A percentile compares a stretch with the other conserved stretches of the same genome.
These are phyloP conservation scores for Myotis brandtii DNA, from an alignment of 2,113 vertebrate species.

Conservation along the genomic window DNA sequence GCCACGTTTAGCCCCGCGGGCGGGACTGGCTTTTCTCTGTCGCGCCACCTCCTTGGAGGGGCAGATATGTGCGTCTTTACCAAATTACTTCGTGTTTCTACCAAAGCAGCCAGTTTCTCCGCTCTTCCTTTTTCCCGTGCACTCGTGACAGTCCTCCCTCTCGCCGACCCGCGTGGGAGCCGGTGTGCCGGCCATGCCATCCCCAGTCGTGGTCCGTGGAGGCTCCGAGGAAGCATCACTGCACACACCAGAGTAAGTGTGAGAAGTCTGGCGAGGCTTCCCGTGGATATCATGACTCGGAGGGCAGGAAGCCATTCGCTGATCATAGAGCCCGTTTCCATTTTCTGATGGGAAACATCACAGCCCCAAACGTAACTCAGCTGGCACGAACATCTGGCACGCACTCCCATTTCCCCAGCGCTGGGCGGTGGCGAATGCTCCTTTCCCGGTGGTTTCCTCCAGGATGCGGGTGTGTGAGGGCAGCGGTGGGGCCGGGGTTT, in stretches of 20 bases:
- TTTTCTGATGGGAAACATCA: neutral
- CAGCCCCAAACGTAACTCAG: neutral
- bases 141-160: neutral
- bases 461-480: neutral
- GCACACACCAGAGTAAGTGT: neutral
- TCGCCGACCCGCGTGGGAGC: neutral
- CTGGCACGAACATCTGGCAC: too few species aligned
- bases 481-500: neutral
- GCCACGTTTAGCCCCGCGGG: neutral
- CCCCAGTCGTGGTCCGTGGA: neutral
- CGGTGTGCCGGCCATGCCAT: neutral
- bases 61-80: neutral
- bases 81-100: neutral
- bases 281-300: neutral
- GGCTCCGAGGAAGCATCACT: neutral
- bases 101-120: neutral
- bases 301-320: neutral
- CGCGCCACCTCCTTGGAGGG: neutral
- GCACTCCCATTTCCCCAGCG: neutral
- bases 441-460: neutral
- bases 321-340: neutral
- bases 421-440: accelerated
- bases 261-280: neutral
- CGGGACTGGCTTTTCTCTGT: neutral
- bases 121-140: neutral